Evolutionary conservation across 2,888 invertebrate genomes (phyloP), one percentile per base, ranked within the genome.

Genomic region (Hyalella azteca): DNA sequence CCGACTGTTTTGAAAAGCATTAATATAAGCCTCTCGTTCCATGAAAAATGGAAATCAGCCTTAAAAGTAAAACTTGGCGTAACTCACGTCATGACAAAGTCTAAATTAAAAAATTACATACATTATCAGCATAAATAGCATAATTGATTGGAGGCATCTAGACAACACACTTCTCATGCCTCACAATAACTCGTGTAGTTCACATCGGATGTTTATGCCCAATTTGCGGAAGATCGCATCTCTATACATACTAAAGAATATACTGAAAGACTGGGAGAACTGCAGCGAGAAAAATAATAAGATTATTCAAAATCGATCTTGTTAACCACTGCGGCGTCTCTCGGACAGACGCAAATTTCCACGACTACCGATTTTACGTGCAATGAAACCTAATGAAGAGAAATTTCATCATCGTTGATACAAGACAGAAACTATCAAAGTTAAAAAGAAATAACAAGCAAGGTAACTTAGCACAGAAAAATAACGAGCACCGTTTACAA

Each of bases 401-500:
- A 45, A 45, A 45, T 11, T 45, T 9, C 11, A 9, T 11, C 9
- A 45, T 45, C 45, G 45, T 45, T 45, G 45, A 45, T 45, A 45
- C 45, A 45, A 45, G 45, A 45, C 11, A 45, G 15, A 45, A 11
- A 45, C 45, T 15, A 9, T 9, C 11, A 15, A 45, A 45, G 45
- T 15, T 11, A 26, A 54, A 7, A 54, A 19, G 54, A 66, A 66
- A 66, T 66, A 66, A 66, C 66, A 66, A 66, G 66, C 32, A 66
- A 26, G 66, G 66, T 66, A 66, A 66, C 66, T 66, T 36, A 66
- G 13, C 29, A 29, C 3, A 29, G 39, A 66, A n/a, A 32, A 36
- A 66, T 66, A 66, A 66, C 66, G 66, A 66, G 66, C 66, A 66
- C 66, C 66, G 66, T 66, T 66, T 13, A 36, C 36, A 66, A 66